Conservation (phyloP, 2,797 vertebrate genomes). For the Tadarida brasiliensis region DNA sequence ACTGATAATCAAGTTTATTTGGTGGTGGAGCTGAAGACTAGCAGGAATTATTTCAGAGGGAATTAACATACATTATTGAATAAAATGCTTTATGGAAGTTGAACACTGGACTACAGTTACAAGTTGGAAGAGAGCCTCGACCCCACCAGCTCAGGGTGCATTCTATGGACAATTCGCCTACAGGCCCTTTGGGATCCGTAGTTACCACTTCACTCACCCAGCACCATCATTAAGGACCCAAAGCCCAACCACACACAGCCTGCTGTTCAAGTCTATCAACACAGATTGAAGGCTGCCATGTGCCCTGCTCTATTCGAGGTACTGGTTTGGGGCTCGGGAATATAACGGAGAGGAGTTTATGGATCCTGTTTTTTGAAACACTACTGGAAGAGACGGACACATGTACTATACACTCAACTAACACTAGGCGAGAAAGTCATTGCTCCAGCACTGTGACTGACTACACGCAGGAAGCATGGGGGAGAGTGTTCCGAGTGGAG, state of each 20-base stretch:
- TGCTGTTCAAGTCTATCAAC: neutral
- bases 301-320: neutral
- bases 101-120: neutral
- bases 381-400: neutral
- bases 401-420: neutral
- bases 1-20: neutral
- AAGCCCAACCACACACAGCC: neutral
- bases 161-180: neutral
- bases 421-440: neutral
- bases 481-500: neutral
- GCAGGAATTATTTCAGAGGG: neutral
- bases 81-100: neutral
- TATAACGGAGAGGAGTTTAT: neutral
- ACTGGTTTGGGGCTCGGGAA: neutral
- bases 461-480: rapidly evolving
- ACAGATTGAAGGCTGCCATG: neutral
- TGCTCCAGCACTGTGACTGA: neutral
- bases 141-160: too few relatives aligned
- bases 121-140: neutral
- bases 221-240: neutral
- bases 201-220: neutral
- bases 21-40: neutral
- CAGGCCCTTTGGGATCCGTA: neutral
- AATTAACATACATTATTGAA: neutral
- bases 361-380: neutral